A percentile compares a stretch with the other conserved stretches of the same genome.
phyloP scores from a whole-genome alignment of 2,888 invertebrate species.

The Sisyra terminalis region DNA sequence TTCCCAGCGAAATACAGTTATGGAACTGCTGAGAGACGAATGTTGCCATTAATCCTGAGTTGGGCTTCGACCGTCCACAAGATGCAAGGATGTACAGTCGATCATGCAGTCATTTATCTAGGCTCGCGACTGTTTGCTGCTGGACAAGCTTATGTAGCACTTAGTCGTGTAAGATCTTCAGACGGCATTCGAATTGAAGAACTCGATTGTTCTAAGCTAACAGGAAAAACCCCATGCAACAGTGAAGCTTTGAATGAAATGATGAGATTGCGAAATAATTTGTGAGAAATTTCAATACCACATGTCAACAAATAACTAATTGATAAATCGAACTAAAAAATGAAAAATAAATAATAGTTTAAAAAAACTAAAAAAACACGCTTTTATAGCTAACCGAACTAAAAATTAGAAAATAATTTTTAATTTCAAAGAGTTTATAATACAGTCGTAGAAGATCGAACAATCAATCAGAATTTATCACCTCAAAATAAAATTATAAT shows the following conservation, averaged over 20 bases:
- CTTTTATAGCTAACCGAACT: too few relatives aligned
- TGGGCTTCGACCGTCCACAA: conserved; percentile 14
- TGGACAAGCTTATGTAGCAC: conserved; percentile 15
- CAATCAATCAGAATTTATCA: too few relatives aligned
- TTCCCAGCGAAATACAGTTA: conserved; percentile 13
- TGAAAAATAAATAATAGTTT: too few relatives aligned
- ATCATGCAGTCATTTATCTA: conserved; percentile 13
- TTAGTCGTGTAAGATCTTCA: conserved; percentile 11
- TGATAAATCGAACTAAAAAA: too few relatives aligned
- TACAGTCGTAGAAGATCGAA: too few relatives aligned
- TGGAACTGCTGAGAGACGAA: conserved; percentile 14
- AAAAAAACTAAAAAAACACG: too few relatives aligned
- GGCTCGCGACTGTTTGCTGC: conserved; percentile 13
- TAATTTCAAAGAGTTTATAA: too few relatives aligned
- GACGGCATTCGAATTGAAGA: conserved; percentile 15
- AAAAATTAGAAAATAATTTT: too few relatives aligned
- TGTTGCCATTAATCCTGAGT: conserved; percentile 13
- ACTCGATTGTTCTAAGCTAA: conserved; percentile 13
- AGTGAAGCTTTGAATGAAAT: conserved; percentile 11
- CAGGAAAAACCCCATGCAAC: conserved; percentile 11
- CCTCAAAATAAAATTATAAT: too few relatives aligned
- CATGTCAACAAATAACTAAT: too few relatives aligned
- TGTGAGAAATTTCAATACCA: too few relatives aligned
- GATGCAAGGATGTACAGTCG: conserved; percentile 13
- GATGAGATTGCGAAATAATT: conserved; percentile 9